Conservation (phyloP, 2,797 vertebrate species). For the Carcharodon carcharias region DNA sequence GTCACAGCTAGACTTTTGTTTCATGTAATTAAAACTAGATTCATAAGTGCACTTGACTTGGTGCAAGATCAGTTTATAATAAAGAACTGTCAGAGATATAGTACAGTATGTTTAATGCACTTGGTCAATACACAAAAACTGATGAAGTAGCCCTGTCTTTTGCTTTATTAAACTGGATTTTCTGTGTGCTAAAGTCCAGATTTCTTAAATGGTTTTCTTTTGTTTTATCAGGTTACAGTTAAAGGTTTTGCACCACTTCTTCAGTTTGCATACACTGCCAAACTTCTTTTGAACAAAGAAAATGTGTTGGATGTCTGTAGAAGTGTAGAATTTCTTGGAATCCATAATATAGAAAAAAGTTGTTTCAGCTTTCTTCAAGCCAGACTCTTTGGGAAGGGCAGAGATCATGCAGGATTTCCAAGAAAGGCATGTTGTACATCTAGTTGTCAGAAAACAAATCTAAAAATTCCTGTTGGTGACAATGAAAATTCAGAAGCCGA, state of each 20-base stretch:
- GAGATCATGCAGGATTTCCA: slow-evolving; percentile 51
- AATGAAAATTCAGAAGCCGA: slow-evolving; percentile 50
- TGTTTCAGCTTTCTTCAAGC: slow-evolving; percentile 91
- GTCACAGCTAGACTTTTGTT: background rate
- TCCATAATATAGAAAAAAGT: slow-evolving; percentile 80
- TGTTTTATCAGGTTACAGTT: slow-evolving; percentile 69
- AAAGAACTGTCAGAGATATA: background rate
- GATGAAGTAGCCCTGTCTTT: background rate
- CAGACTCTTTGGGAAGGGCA: slow-evolving; percentile 68
- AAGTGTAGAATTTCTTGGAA: slow-evolving; percentile 75
- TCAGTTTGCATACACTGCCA: slow-evolving; percentile 91
- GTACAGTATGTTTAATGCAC: background rate
- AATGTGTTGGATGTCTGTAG: slow-evolving; percentile 82
- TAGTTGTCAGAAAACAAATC: slow-evolving; percentile 55
- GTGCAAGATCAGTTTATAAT: background rate
- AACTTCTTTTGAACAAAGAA: slow-evolving; percentile 85
- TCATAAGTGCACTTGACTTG: background rate
- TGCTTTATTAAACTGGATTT: background rate
- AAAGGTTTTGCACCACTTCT: slow-evolving; percentile 90
- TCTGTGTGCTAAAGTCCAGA: background rate
- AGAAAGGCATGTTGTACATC: slow-evolving; percentile 64
- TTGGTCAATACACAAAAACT: background rate
- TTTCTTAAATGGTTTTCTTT: background rate
- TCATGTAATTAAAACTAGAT: background rate
- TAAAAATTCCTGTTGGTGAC: slow-evolving; percentile 44